A percentile compares a stretch with the other conserved stretches of the same genome.
phyloP scores from a whole-genome alignment of 2,113 vertebrate species.

The Vidua chalybeata region DNA sequence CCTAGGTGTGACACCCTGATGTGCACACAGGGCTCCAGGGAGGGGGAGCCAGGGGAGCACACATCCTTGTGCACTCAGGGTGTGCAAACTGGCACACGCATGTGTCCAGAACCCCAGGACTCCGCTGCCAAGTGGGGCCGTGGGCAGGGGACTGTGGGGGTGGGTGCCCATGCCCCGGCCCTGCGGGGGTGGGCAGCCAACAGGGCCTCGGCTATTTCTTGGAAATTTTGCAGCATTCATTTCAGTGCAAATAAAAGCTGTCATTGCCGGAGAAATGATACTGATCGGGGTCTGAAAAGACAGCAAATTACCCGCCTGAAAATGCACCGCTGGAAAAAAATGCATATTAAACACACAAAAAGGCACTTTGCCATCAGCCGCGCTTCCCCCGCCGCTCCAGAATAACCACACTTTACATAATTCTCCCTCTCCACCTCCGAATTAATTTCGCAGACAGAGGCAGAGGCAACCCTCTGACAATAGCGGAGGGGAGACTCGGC shows the following conservation, averaged over 20 bases:
- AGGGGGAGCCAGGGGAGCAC: background rate
- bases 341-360: conserved; percentile 84
- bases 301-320: conserved; percentile 83
- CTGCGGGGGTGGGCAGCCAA: conserved; percentile 64
- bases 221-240: conserved; percentile 81
- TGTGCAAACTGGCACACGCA: background rate
- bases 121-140: fast-evolving
- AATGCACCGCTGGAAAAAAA: conserved; percentile 75
- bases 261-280: conserved; percentile 83
- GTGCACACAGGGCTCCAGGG: background rate
- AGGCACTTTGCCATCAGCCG: conserved; percentile 76
- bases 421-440: conserved; percentile 73
- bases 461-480: conserved; percentile 66
- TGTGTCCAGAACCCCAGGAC: background rate
- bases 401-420: conserved; percentile 79
- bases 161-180: background rate
- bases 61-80: background rate
- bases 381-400: conserved; percentile 60
- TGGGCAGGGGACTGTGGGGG: background rate
- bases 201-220: conserved; percentile 78
- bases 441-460: conserved; percentile 72
- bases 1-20: background rate
- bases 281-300: conserved; percentile 83
- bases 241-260: conserved; percentile 84
- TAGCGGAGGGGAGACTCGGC: background rate